phyloP scores from a whole-genome alignment of 2,888 invertebrate species.

The Megaustenia siamemsis region DNA sequence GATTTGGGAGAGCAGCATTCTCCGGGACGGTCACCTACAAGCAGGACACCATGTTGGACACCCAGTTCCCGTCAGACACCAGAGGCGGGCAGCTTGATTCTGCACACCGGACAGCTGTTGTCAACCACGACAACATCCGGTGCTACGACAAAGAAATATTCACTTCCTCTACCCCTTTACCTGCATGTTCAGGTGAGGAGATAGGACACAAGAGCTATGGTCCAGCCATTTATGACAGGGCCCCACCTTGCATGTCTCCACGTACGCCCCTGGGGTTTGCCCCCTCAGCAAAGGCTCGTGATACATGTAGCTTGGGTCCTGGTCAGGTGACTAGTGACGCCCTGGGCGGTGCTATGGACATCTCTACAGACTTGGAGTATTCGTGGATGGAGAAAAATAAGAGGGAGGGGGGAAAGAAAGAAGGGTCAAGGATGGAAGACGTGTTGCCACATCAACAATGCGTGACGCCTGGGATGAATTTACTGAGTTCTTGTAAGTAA shows the following conservation, averaged over 20 bases:
- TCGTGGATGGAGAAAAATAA: slow-evolving; percentile 42
- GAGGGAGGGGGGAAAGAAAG: not conserved
- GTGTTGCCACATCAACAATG: not conserved
- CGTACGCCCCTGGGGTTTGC: not conserved
- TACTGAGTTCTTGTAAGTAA: slow-evolving; percentile 39
- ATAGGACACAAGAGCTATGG: not conserved
- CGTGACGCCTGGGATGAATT: not conserved
- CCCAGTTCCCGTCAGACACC: too few relatives aligned
- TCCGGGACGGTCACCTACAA: not conserved
- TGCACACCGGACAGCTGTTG: not conserved
- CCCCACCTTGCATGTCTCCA: slow-evolving; percentile 2
- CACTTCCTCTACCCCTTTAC: not conserved
- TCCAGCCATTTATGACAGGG: not conserved
- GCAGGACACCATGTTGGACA: not conserved
- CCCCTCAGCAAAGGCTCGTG: not conserved
- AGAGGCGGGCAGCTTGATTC: not conserved
- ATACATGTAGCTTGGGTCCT: not conserved
- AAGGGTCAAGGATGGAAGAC: not conserved
- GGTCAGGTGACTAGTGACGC: not conserved
- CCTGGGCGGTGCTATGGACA: not conserved
- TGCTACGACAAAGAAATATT: not conserved
- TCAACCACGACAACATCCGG: not conserved
- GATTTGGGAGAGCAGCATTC: not conserved
- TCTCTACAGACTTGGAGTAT: not conserved
- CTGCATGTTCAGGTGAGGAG: not conserved